Evolutionary conservation across 92 coral and sea anemone species (phyloP).

Genomic region (Epizoanthus stellaris): DNA sequence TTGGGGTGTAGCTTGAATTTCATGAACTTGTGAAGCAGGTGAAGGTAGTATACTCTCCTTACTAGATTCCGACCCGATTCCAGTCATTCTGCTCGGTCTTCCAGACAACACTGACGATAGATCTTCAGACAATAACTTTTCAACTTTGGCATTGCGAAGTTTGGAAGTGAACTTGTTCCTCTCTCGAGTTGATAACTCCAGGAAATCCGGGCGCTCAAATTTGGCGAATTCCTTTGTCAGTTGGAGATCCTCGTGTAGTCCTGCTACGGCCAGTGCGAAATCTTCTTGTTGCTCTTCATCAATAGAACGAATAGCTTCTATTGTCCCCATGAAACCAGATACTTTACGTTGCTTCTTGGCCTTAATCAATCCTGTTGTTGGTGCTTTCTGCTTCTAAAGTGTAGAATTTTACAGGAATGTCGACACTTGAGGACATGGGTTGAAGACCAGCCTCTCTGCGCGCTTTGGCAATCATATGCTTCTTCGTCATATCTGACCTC

Average conservation of each 20-base stretch:
- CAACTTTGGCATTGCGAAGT: too few species aligned
- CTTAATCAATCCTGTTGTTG: conserved; percentile 53
- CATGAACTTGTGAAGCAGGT: not conserved
- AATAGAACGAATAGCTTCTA: conserved; percentile 47
- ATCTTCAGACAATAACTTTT: conserved; percentile 28
- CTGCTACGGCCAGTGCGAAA: conserved; percentile 51
- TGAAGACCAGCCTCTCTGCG: conserved; percentile 37
- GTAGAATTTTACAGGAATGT: conserved; percentile 35
- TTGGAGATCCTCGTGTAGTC: conserved; percentile 31
- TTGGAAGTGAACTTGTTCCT: conserved; percentile 33
- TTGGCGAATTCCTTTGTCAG: conserved; percentile 20
- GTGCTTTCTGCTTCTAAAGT: conserved; percentile 45
- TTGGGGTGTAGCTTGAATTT: not conserved
- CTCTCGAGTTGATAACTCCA: conserved; percentile 22
- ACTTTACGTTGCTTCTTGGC: conserved; percentile 42
- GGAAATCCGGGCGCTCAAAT: conserved; percentile 44
- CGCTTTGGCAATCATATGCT: conserved; percentile 41
- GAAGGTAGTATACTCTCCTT: not conserved
- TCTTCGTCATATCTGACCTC: conserved; percentile 42
- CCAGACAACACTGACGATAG: conserved; percentile 33
- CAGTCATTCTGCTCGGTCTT: not conserved
- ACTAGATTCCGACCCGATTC: not conserved
- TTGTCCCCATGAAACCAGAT: conserved; percentile 54
- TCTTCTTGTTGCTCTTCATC: conserved; percentile 45
- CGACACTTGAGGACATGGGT: conserved; percentile 33